These are phyloP conservation scores for Microcebus lehilahytsara DNA, from an alignment of 2,113 vertebrate genomes.

Conservation along the genomic window DNA sequence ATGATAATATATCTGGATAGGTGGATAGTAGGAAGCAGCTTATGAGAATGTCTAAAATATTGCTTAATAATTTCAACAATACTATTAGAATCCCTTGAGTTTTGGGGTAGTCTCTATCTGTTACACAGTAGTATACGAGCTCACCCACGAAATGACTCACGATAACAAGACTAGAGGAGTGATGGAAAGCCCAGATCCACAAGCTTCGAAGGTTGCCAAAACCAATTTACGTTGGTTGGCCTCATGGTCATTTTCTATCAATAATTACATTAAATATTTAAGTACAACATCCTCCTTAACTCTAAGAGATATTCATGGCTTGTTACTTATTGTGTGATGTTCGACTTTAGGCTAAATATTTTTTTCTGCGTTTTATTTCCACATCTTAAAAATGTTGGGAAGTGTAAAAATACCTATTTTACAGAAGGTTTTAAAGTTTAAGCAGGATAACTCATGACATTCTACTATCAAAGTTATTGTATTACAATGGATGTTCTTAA, in stretches of 20 bases:
- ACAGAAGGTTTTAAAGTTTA: background rate
- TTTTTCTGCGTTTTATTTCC: background rate
- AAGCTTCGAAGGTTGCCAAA: background rate
- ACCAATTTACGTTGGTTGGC: background rate
- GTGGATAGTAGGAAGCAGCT: background rate
- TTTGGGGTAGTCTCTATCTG: background rate
- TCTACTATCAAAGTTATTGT: background rate
- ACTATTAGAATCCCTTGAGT: background rate
- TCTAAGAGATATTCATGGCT: background rate
- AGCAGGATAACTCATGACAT: background rate
- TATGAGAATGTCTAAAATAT: background rate
- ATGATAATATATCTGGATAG: background rate
- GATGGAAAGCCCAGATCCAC: background rate
- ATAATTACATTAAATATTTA: background rate
- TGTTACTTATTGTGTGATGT: background rate
- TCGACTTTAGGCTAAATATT: background rate
- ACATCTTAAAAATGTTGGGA: background rate
- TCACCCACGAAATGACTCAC: background rate
- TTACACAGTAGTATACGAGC: background rate
- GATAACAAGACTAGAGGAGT: background rate
- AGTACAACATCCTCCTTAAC: background rate
- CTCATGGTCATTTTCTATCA: background rate
- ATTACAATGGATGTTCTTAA: background rate
- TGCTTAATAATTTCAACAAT: background rate
- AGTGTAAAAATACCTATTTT: background rate